Evolutionary conservation across 2,888 invertebrate species (phyloP).

Genomic region (Hirudinaria manillensis): DNA sequence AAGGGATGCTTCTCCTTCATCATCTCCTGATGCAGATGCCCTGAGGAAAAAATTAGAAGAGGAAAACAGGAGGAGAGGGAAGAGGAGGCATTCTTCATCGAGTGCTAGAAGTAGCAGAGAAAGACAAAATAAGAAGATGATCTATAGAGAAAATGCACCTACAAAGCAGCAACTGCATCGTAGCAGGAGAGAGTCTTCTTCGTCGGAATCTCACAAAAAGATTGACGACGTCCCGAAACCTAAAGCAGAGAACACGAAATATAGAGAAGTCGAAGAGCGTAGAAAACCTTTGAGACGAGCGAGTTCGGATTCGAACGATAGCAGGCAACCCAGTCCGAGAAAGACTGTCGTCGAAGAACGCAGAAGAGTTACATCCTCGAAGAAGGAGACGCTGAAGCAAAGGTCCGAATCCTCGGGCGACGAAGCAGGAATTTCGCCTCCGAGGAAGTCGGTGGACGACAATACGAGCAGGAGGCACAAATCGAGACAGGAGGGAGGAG

Average conservation of each 20-base stretch:
- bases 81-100: constrained; percentile 18
- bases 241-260: too few species aligned
- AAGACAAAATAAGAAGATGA: background rate
- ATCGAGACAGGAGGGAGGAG: too few species aligned
- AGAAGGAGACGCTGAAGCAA: background rate
- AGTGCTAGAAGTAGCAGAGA: constrained; percentile 9
- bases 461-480: background rate
- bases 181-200: background rate
- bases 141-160: background rate
- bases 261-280: background rate
- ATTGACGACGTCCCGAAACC: too few species aligned
- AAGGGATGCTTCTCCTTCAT: background rate
- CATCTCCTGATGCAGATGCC: background rate
- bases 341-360: background rate
- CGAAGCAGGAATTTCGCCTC: too few species aligned
- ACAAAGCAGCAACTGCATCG: background rate
- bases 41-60: constrained; percentile 29
- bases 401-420: background rate
- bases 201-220: too few species aligned
- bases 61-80: constrained; percentile 34
- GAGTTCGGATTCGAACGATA: background rate
- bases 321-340: background rate
- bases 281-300: background rate
- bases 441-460: background rate
- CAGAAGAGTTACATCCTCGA: background rate